phyloP scores from a whole-genome alignment of 2,797 vertebrate species.

The Danio albolineatus region DNA sequence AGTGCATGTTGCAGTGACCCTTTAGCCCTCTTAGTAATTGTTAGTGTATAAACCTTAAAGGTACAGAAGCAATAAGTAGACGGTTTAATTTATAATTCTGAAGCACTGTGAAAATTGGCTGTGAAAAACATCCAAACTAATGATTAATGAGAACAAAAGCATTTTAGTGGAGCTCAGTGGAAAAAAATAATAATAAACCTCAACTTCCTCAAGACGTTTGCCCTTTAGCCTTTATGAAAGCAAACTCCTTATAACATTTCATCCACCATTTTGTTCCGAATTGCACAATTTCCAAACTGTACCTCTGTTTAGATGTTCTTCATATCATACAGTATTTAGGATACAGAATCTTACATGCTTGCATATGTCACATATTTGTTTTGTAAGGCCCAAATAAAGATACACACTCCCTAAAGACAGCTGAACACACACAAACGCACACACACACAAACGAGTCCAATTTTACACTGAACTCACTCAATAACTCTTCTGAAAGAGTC shows the following conservation, averaged over 20 bases:
- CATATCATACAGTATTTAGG: not conserved
- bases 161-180: not conserved
- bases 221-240: not conserved
- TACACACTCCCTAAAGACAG: not conserved
- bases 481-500: constrained; percentile 49
- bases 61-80: not conserved
- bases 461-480: constrained; percentile 28
- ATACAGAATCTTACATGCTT: not conserved
- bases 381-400: constrained; percentile 22
- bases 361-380: constrained; percentile 2
- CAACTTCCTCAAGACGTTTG: not conserved
- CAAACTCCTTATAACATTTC: not conserved
- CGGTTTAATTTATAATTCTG: not conserved
- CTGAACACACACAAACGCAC: not conserved
- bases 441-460: constrained; percentile 11
- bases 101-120: not conserved
- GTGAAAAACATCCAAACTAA: not conserved
- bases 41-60: not conserved
- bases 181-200: not conserved
- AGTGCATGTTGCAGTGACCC: not conserved
- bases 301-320: not conserved
- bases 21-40: not conserved
- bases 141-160: not conserved
- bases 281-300: not conserved
- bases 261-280: not conserved